A percentile compares a stretch with the other conserved stretches of the same genome.
phyloP scores from a whole-genome alignment of 2,888 invertebrate genomes.

The Bombyx huttoni region DNA sequence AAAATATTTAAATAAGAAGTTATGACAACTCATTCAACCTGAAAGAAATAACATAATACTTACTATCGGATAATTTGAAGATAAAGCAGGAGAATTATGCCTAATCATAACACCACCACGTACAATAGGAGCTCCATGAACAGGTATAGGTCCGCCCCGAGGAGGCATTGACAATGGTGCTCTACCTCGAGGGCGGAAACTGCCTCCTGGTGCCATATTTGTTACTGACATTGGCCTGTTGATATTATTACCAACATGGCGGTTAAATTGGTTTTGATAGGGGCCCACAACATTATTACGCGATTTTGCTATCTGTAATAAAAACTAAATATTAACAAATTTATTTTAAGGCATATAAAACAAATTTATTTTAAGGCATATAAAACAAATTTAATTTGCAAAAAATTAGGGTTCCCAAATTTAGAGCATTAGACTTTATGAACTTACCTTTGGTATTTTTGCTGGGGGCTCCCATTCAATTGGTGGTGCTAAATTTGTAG shows the following conservation, averaged over 20 bases:
- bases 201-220: constrained; percentile 16
- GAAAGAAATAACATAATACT: neutral
- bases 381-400: neutral
- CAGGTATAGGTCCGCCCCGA: constrained; percentile 15
- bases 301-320: constrained; percentile 35
- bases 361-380: neutral
- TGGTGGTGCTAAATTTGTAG: constrained; percentile 88
- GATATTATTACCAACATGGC: constrained; percentile 43
- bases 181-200: constrained; percentile 38
- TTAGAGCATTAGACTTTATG: constrained; percentile 5
- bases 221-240: constrained; percentile 24
- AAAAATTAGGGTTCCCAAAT: neutral
- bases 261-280: constrained; percentile 43
- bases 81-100: constrained; percentile 67
- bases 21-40: too few species aligned
- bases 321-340: neutral
- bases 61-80: constrained; percentile 67
- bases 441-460: constrained; percentile 84
- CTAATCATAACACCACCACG: constrained; percentile 73
- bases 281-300: constrained; percentile 41
- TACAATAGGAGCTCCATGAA: constrained; percentile 35
- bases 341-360: neutral
- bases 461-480: constrained; percentile 95
- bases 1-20: too few species aligned
- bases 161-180: constrained; percentile 24